These are phyloP conservation scores for Nansenia antarctica DNA, from an alignment of 2,113 vertebrate genomes.

Conservation along the genomic window DNA sequence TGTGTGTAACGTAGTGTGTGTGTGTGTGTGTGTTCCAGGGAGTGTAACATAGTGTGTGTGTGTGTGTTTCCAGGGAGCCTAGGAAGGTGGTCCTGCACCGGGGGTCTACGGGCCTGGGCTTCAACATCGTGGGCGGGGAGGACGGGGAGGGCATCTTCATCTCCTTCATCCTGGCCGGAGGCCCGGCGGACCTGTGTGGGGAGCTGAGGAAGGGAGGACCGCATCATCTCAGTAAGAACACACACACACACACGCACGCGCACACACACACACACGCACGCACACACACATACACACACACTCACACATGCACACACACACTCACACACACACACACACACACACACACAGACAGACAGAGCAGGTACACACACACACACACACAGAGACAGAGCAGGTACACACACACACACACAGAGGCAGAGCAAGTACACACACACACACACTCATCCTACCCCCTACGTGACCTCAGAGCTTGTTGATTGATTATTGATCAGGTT, in stretches of 20 bases:
- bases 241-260: background rate
- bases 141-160: conserved; percentile 99
- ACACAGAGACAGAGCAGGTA: no score
- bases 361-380: no score
- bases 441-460: background rate
- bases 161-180: conserved; percentile 96
- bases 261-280: conserved; percentile 2
- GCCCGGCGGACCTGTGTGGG: conserved; percentile 95
- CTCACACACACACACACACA: conserved; percentile 1
- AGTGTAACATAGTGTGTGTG: no score
- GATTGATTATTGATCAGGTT: conserved; percentile 12
- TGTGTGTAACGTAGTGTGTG: conserved; percentile 1
- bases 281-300: background rate
- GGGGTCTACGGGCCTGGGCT: conserved; percentile 94
- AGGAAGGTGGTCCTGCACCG: conserved; percentile 91
- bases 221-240: conserved; percentile 88
- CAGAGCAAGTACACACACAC: background rate
- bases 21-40: conserved; percentile 14
- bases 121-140: conserved; percentile 98
- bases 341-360: conserved; percentile 5
- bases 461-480: background rate
- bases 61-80: conserved; percentile 80
- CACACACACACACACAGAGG: conserved; percentile 9
- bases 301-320: conserved; percentile 6
- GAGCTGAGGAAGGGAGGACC: conserved; percentile 95